Base-by-base conservation (phyloP, 2,113 vertebrate species). In the Cygnus atratus region DNA sequence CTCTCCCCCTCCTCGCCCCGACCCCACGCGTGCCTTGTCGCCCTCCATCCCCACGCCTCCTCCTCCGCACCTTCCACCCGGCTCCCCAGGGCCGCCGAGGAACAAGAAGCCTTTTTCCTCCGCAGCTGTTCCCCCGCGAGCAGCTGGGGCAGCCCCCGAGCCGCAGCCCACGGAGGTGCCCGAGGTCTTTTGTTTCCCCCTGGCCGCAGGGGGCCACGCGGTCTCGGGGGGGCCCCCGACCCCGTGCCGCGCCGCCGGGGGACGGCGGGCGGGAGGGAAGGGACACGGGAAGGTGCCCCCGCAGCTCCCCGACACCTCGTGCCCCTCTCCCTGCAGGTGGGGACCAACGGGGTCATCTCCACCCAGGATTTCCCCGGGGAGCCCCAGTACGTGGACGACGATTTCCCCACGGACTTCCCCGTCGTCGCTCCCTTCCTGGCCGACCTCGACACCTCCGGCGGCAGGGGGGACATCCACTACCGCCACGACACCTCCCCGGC, bases 291-390 rank as follows among this genome's bases (percentile, higher is more conserved):
- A 4, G 31, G 37, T 31, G 22, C 3, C 70, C 46, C 59, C 3
- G 58, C 86, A 6, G 57, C 62, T 41, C 62, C 93, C 85, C 67
- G 75, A 50, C 72, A 1, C 41, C 54, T 25, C 19, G 52, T 9
- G 0, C 63, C 2, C 0, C 80, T 95, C 55, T 94, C 67, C 88
- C 75, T 67, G 55, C 90, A 99, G 99, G 99, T 99, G 92, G 99
- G 99, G 70, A 99, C 99, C 97, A 99, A 99, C 44, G 99, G 99
- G 52, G 98, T 99, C 98, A 98, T 99, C 96, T 99, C 99, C 74
- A 98, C 98, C 66, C 98, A 99, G 95, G 99, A 99, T 96, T 98
- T 99, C 88, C 99, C 99, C 24, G 98, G 99, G 97, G 99, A 99
- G 94, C 99, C 99, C 74, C 99, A 99, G 74, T 99, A 99, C 24